A percentile compares a stretch with the other conserved stretches of the same genome.
Evolutionary conservation across 2,113 vertebrate genomes (phyloP).

Genomic region (Cephalopterus ornatus): DNA sequence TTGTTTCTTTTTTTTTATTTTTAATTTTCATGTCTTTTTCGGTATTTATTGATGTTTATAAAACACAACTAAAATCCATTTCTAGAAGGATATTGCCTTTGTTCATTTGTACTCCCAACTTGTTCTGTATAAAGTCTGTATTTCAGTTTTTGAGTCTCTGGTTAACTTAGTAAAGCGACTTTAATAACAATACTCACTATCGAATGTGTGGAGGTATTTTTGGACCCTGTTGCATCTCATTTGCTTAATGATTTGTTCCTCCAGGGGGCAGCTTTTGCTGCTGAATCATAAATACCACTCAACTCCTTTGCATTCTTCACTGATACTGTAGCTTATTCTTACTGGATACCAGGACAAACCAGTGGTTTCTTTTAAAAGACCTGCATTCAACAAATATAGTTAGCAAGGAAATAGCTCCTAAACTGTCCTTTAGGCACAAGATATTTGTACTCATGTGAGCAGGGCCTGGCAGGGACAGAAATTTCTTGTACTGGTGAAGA

Average conservation of each 20-base stretch:
- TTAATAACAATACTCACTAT: background rate
- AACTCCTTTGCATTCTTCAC: background rate
- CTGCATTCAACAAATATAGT: background rate
- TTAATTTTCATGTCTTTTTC: background rate
- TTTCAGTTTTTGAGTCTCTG: constrained; percentile 12
- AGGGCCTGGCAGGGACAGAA: background rate
- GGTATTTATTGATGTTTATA: constrained; percentile 37
- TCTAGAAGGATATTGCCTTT: background rate
- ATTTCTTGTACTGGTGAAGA: background rate
- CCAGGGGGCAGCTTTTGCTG: background rate
- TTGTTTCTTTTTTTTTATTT: background rate
- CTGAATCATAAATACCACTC: background rate
- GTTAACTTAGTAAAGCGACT: constrained; percentile 31
- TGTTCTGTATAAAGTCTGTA: background rate
- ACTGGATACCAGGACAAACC: background rate
- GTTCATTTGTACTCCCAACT: background rate
- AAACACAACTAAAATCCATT: background rate
- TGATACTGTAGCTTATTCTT: background rate
- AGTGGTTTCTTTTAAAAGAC: background rate
- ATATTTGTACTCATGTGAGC: rapidly evolving
- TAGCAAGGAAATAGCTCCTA: background rate
- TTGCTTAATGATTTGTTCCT: background rate
- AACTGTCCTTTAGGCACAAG: background rate
- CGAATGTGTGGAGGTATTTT: constrained; percentile 6
- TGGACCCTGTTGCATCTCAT: background rate